Base-by-base conservation (phyloP, 2,113 vertebrate species). In the Phaetusa simplex region DNA sequence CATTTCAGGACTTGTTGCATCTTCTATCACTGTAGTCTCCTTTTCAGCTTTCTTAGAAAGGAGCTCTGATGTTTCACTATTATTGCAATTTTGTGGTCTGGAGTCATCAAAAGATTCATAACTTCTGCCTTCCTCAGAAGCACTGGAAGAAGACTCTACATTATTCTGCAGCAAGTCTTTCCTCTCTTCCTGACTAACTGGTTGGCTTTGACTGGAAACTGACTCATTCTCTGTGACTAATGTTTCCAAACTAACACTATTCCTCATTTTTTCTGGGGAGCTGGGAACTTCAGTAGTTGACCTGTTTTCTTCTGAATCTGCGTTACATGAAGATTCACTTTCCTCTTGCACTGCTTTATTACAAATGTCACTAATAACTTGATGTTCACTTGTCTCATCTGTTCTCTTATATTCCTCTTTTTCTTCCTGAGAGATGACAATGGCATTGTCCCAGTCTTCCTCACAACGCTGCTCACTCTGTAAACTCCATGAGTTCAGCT, bases 341-440 rank as follows among this genome's bases (percentile, higher is more conserved):
- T 88, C 74, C 21, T 98, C 97, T 88, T 92, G 91, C 74, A 93
- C 58, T 56, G 76, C 72, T 42, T 96, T 96, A 91, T 96, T 95
- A 97, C 73, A 97, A 94, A 94, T 61, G 34, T 66, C 93, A 55
- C 67, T 86, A 22, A 95, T 86, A 2, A 95, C 93, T 14, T 97
- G 69, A 62, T 97, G 96, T 38, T 79, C 95, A 26, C 45, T 92
- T 72, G 61, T 82, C 45, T 94, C 88, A 73, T 62, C 88, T 50
- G 58, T 59, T 49, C 9, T 58, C 15, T 87, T 45, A 69, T 9
- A 78, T 36, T 96, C 64, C 4, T 81, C 58, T 42, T 90, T 47
- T 40, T 38, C 59, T 26, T 95, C 83, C 38, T 72, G 58, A 34
- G 89, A 80, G 10, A 59, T 38, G 45, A 19, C 66, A 71, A 23